Conservation (phyloP, 2,888 invertebrate genomes). For the Heliconius cydno region DNA sequence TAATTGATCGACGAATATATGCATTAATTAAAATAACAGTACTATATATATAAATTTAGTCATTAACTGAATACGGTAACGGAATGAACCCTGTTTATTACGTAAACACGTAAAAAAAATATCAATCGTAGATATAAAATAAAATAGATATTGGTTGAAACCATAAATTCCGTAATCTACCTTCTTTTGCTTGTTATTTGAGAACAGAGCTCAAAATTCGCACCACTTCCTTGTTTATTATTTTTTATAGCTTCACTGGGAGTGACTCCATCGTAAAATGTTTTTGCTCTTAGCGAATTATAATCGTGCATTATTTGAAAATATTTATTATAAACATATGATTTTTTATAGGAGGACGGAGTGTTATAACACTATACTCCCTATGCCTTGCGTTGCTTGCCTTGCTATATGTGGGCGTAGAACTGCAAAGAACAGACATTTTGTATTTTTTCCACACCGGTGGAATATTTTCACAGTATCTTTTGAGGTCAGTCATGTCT, state of each 20-base stretch:
- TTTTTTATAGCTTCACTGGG: conserved; percentile 21
- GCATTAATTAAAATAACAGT: too few relatives aligned
- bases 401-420: too few relatives aligned
- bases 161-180: conserved; percentile 18
- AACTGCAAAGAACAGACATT: too few relatives aligned
- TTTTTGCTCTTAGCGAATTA: background rate
- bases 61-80: too few relatives aligned
- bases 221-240: conserved; percentile 23
- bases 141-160: background rate
- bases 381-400: too few relatives aligned
- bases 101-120: background rate
- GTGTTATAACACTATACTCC: background rate
- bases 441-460: too few relatives aligned
- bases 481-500: too few relatives aligned
- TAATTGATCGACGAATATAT: too few relatives aligned
- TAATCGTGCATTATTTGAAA: background rate
- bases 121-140: background rate
- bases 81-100: too few relatives aligned
- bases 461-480: too few relatives aligned
- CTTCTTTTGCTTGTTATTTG: conserved; percentile 6
- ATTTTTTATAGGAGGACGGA: background rate
- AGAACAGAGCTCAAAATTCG: conserved; percentile 5
- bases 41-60: too few relatives aligned
- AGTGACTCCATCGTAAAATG: background rate
- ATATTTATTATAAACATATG: background rate